Evolutionary conservation across 1,140 invertebrate genomes (phyloP).

Genomic region (Philopotamus ludificatus): DNA sequence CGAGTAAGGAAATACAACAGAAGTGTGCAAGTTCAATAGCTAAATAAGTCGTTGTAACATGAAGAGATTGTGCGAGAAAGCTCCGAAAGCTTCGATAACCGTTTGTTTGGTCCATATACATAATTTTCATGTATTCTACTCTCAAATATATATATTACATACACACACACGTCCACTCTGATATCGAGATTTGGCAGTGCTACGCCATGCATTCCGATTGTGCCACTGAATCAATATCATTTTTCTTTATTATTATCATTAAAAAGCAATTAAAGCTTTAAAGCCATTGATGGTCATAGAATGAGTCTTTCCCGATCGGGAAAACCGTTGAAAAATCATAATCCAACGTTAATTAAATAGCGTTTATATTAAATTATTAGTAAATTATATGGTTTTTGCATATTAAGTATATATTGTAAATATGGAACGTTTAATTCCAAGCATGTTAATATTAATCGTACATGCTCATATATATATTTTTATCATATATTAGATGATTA

Average conservation of each 20-base stretch:
- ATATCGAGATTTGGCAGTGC: conserved; percentile 5
- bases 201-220: conserved; percentile 20
- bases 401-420: too few relatives aligned
- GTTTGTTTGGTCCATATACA: not conserved
- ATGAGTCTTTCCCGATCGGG: too few relatives aligned
- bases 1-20: too few relatives aligned
- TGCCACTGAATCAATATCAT: conserved; percentile 5
- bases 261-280: conserved; percentile 14
- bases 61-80: not conserved
- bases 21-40: not conserved
- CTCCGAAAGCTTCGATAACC: not conserved
- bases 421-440: too few relatives aligned
- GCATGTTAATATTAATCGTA: too few relatives aligned
- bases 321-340: too few relatives aligned
- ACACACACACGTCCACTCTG: not conserved
- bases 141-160: not conserved
- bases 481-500: too few relatives aligned
- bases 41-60: not conserved
- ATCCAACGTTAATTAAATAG: conserved; percentile 2
- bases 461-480: too few relatives aligned
- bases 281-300: conserved; percentile 5
- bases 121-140: not conserved
- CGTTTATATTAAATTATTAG: too few relatives aligned
- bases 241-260: not conserved
- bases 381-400: too few relatives aligned